Conservation (phyloP, 2,113 vertebrate species). For the Pomatostomus ruficeps region DNA sequence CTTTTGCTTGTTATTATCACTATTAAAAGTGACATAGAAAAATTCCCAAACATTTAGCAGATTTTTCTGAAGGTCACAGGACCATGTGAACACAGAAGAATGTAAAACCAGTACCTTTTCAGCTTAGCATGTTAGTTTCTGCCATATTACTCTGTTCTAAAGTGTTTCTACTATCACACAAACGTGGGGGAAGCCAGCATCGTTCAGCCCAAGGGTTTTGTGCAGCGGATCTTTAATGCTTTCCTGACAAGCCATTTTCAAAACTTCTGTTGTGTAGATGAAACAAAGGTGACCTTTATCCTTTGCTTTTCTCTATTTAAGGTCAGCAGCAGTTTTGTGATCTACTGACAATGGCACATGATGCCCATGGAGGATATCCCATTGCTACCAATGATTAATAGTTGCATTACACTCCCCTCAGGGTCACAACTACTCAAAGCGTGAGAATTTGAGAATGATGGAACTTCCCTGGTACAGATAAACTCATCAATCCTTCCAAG, state of each 20-base stretch:
- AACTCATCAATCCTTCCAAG: neutral
- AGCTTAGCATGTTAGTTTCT: neutral
- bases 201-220: neutral
- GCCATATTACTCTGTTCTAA: neutral
- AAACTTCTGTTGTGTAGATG: neutral
- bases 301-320: neutral
- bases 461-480: neutral
- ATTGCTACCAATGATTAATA: neutral
- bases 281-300: conserved; percentile 18
- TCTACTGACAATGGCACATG: neutral
- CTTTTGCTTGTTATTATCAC: neutral
- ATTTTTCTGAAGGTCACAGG: neutral
- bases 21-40: neutral
- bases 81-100: neutral
- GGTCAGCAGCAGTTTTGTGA: neutral
- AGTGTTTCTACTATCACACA: neutral
- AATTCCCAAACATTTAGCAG: neutral
- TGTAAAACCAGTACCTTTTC: neutral
- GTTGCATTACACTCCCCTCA: neutral
- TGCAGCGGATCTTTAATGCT: neutral
- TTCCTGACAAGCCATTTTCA: neutral
- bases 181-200: neutral
- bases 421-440: neutral
- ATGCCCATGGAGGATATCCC: neutral
- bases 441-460: neutral